Base-by-base conservation (phyloP, 2,888 invertebrate species). In the Chaitophorus viminalis region DNA sequence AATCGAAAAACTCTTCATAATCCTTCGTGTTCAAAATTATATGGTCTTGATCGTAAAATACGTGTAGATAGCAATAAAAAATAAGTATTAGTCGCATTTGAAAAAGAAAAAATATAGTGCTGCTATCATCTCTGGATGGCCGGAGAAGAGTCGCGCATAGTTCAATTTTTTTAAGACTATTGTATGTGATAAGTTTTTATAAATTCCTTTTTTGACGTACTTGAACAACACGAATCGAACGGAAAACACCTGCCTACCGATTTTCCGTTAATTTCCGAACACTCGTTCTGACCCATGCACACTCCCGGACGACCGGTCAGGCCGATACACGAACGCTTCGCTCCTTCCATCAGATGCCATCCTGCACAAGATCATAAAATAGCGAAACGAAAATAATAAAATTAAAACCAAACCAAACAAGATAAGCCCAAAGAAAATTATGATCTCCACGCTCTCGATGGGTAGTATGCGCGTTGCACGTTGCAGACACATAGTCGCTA, bases 181-280 rank as follows among this genome's bases (percentile, higher is more conserved):
- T 9, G 5, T 46, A 1, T 9, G 9, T 46, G 60, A 21, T 2
- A 21, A 21, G 14, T 60, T 9, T 70, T 70, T 31, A 31, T 9
- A 31, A 14, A 70, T 1, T 31, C 29, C 31, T 17, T 6, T 46
- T 46, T 46, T 14, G 46, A 46, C 29, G 29, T 60, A 87, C 87
- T 36, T 18, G 87, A 87, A 81, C 87, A 87, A 75, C 87, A 87
- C 29, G 87, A 31, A 31, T 81, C 74, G 46, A 81, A 87, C 39
- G 87, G 87, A 36, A 87, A 87, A 87, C 87, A 87, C n/a, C 52
- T 74, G 18, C 87, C 87, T 9, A 87, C 87, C 39, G 87, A 70
- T 11, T 87, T 87, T 9, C 87, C 87, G n/a, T 81, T 87, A 18
- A 21, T 75, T 39, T 81, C 60, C 0, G 87, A 3, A 29, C 87